These are phyloP conservation scores for Poecilia velifera DNA, from an alignment of 2,797 vertebrate species.

Conservation along the genomic window DNA sequence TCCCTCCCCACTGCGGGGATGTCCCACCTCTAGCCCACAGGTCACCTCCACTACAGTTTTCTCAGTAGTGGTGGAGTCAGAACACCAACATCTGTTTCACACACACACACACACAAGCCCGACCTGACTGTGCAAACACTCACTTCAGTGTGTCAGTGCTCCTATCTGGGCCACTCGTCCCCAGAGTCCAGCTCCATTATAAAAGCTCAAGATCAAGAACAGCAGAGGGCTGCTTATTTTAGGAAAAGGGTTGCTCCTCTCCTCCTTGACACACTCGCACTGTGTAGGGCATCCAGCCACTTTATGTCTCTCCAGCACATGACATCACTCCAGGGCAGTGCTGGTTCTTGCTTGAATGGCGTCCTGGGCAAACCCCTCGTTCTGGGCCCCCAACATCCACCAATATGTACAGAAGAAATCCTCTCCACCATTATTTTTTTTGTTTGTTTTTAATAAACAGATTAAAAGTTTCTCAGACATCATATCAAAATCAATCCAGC, in stretches of 20 bases:
- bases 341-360: not conserved
- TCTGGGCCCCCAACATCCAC: not conserved
- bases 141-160: conserved; percentile 41
- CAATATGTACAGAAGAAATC: not conserved
- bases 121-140: conserved; percentile 37
- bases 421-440: not conserved
- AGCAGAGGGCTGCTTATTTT: conserved; percentile 80
- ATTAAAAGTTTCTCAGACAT: not conserved
- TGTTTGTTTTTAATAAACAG: not conserved
- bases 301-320: conserved; percentile 32
- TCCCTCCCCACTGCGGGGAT: conserved; percentile 8
- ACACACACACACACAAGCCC: conserved; percentile 24
- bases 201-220: conserved; percentile 77
- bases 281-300: conserved; percentile 38
- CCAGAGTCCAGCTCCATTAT: conserved; percentile 81
- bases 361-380: not conserved
- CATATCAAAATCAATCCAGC: not conserved
- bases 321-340: conserved; percentile 9
- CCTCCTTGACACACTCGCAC: conserved; percentile 57
- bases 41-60: conserved; percentile 44
- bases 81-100: conserved; percentile 20
- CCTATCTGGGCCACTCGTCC: conserved; percentile 82
- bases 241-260: conserved; percentile 79
- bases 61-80: conserved; percentile 24
- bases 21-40: conserved; percentile 20